Evolutionary conservation across 2,797 vertebrate species (phyloP), one percentile per base, ranked within the genome.

Genomic region (Melanotaenia boesemani): DNA sequence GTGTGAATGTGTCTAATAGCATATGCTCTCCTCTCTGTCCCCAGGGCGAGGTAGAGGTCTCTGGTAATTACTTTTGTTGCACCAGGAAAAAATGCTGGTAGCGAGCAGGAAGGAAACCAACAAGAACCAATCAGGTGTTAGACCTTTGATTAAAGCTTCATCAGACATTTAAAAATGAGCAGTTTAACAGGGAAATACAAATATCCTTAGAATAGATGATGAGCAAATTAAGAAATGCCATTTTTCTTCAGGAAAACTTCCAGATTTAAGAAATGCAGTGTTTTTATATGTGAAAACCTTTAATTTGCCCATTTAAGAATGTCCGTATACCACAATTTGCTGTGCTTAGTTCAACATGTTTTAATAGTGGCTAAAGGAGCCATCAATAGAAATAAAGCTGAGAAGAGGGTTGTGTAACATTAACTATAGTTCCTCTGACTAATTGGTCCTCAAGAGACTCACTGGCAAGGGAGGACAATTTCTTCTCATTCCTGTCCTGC

Each of bases 61-160:
- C 90, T 91, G 86, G 93, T 96, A 91, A 92, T 95, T 94, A 93
- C 88, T 94, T 94, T 90, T 87, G 94, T 92, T 93, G 88, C 87
- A 88, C 79, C 85, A 82, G 86, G 82, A 91, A 91, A 86, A 82
- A 82, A 86, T 78, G 84, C 80, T 67, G 54, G 81, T 72, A 76
- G 83, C 79, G 74, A 81, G 74, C 65, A 89, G 86, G 85, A 80
- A 77, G 80, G 76, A 81, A 88, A 83, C 79, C 80, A 72, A 68
- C 79, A 62, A 79, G 79, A 85, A 77, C 77, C 84, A 88, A 85
- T 90, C 87, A 84, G 85, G 75, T 77, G 81, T 77, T 78, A 59
- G 82, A 83, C 63, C 64, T 74, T 74, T 81, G 79, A 79, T 81
- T 76, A 87, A 82, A 86, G 82, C 72, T 63, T 78, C 30, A 59